phyloP scores from a whole-genome alignment of 2,888 invertebrate genomes.

The Tanypteryx hageni region DNA sequence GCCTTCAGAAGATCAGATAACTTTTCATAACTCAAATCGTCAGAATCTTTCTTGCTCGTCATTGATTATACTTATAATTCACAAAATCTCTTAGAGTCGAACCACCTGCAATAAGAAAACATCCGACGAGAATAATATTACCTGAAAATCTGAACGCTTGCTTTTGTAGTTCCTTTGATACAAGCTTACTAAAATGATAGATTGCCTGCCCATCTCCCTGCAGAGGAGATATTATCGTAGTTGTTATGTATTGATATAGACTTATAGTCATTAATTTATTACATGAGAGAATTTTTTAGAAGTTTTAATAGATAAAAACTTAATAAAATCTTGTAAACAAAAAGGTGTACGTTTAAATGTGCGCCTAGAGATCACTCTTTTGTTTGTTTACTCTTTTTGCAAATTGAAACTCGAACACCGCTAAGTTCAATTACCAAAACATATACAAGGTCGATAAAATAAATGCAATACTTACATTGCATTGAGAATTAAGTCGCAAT shows the following conservation, averaged over 20 bases:
- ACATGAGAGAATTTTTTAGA: not conserved
- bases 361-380: conserved; percentile 22
- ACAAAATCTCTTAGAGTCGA: not conserved
- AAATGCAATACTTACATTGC: too few relatives aligned
- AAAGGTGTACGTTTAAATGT: not conserved
- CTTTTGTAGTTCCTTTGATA: not conserved
- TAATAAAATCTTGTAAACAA: not conserved
- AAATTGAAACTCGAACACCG: too few relatives aligned
- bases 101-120: not conserved
- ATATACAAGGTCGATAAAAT: too few relatives aligned
- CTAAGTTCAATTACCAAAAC: too few relatives aligned
- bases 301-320: not conserved
- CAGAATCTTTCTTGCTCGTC: conserved; percentile 50
- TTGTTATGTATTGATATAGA: too few relatives aligned
- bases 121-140: not conserved
- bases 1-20: conserved; percentile 56
- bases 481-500: too few relatives aligned
- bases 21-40: conserved; percentile 30
- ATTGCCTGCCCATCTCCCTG: too few relatives aligned
- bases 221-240: too few relatives aligned
- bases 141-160: not conserved
- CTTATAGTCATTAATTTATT: too few relatives aligned
- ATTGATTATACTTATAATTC: conserved; percentile 15
- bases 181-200: too few relatives aligned
- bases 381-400: conserved; percentile 43